Conservation (phyloP, 1,140 invertebrate species). For the Brachionus manjavacas region DNA sequence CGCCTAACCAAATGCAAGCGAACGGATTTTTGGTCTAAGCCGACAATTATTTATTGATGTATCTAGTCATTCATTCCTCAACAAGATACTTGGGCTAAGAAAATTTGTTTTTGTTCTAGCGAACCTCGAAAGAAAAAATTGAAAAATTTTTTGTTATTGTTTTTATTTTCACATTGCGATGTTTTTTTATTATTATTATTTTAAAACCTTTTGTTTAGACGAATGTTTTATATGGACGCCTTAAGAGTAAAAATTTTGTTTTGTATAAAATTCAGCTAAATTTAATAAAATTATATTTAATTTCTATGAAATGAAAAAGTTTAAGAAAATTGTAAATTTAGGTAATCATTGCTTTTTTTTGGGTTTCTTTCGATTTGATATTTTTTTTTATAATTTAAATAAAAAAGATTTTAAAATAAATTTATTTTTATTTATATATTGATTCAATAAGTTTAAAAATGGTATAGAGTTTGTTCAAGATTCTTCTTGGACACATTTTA, state of each 20-base stretch:
- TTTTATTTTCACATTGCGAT: neutral
- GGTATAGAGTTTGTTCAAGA: no score
- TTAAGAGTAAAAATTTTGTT: constrained; percentile 11
- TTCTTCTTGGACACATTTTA: no score
- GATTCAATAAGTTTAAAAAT: no score
- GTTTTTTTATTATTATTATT: constrained; percentile 19
- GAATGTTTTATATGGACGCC: constrained; percentile 6
- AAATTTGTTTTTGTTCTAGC: neutral
- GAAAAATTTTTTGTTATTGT: neutral
- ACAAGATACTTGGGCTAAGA: neutral
- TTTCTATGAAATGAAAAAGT: constrained; percentile 1
- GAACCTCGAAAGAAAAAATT: neutral
- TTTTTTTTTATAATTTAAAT: neutral
- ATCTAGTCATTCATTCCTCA: constrained; percentile 23
- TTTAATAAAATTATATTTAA: neutral
- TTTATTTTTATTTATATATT: no score
- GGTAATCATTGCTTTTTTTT: neutral
- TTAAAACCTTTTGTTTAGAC: constrained; percentile 4
- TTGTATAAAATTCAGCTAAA: neutral
- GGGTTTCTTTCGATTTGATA: neutral
- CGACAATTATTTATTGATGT: neutral
- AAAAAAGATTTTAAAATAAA: neutral
- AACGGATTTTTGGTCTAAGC: constrained; percentile 20
- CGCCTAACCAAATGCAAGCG: neutral
- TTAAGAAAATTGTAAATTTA: neutral